Evolutionary conservation across 2,113 vertebrate genomes (phyloP).

Genomic region (Chlorodrepanis virens): DNA sequence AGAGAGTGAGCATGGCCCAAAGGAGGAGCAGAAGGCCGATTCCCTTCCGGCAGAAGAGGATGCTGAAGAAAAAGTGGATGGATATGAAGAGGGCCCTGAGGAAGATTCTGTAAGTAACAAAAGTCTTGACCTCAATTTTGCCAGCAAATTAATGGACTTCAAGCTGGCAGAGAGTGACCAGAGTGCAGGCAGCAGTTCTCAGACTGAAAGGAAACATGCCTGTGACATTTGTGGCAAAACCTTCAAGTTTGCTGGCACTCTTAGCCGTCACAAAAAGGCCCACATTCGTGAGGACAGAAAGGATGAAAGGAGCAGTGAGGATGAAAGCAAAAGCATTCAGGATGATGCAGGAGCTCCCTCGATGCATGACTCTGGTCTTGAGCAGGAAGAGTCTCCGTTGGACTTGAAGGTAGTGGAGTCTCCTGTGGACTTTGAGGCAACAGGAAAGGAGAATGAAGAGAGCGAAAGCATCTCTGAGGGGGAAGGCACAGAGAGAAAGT

Average conservation of each 20-base stretch:
- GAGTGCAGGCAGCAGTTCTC: constrained; percentile 41
- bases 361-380: constrained; percentile 25
- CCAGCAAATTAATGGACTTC: constrained; percentile 93
- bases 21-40: constrained; percentile 32
- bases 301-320: constrained; percentile 62
- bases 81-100: constrained; percentile 65
- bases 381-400: constrained; percentile 51
- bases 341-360: constrained; percentile 36
- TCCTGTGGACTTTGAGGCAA: constrained; percentile 54
- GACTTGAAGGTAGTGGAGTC: constrained; percentile 65
- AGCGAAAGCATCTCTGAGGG: constrained; percentile 78
- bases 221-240: constrained; percentile 88
- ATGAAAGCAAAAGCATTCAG: constrained; percentile 20
- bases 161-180: constrained; percentile 79
- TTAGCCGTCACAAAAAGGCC: constrained; percentile 89
- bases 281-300: constrained; percentile 76
- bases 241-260: constrained; percentile 91
- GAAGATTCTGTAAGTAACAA: constrained; percentile 93
- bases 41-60: constrained; percentile 39
- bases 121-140: constrained; percentile 94
- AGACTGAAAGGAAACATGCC: constrained; percentile 82
- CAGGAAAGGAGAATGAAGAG: constrained; percentile 70
- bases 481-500: constrained; percentile 77
- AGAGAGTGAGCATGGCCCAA: background rate
- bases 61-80: constrained; percentile 39